Conservation (phyloP, 2,113 vertebrate genomes). For the Oreocharis arfaki region DNA sequence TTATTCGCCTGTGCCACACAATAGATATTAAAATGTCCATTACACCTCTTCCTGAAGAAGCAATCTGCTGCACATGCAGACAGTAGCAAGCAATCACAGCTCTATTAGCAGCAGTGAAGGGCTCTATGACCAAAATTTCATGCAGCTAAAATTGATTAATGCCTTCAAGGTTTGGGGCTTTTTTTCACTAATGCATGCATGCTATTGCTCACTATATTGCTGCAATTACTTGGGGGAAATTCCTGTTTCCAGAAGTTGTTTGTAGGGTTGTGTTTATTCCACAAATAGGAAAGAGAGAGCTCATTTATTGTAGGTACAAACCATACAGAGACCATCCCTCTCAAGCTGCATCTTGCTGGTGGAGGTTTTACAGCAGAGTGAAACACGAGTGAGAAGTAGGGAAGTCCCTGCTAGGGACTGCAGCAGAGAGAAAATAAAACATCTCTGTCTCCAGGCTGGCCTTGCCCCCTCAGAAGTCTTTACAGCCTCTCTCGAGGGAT, state of each 20-base stretch:
- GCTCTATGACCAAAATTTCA: neutral
- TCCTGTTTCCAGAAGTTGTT: neutral
- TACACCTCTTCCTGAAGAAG: constrained; percentile 15
- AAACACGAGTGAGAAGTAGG: neutral
- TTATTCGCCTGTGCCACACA: constrained; percentile 7
- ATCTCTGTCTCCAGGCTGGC: neutral
- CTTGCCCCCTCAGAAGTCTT: neutral
- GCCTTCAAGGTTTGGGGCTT: neutral
- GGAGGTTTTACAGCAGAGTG: neutral
- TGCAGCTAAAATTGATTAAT: constrained; percentile 25
- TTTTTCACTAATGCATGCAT: neutral
- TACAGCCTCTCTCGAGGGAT: neutral
- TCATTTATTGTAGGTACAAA: neutral
- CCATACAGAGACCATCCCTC: neutral
- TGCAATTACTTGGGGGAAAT: neutral
- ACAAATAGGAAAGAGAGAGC: neutral
- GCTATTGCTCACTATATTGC: neutral
- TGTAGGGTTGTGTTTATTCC: neutral
- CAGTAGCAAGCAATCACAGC: neutral
- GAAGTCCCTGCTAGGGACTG: neutral
- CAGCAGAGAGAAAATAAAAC: neutral
- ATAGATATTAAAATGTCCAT: constrained; percentile 34
- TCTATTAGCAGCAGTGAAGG: constrained; percentile 9
- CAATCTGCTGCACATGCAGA: neutral
- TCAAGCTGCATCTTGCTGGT: neutral